Percentiles rank a stretch among this genome's conserved stretches.
These are phyloP conservation scores for Sminthurides bifidus DNA, from an alignment of 1,140 invertebrate species.

Conservation along the genomic window DNA sequence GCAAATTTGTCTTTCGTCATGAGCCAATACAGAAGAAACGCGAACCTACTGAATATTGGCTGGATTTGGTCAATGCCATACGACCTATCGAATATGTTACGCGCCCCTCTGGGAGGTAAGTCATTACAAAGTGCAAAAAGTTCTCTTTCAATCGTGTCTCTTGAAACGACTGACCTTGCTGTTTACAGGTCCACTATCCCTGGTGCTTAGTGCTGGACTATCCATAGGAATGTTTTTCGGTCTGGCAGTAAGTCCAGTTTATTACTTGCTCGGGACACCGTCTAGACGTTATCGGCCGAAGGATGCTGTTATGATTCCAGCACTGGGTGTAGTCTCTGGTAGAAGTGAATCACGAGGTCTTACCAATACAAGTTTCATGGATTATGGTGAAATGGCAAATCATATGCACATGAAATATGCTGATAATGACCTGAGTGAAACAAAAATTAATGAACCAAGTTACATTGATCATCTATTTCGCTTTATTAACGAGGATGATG, in stretches of 20 bases:
- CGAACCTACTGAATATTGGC: conserved; percentile 23
- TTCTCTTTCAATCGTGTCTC: neutral
- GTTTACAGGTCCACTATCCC: conserved; percentile 12
- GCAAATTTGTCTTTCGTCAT: neutral
- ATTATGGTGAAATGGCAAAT: neutral
- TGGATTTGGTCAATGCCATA: conserved; percentile 23
- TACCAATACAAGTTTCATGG: neutral
- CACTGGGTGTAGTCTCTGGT: neutral
- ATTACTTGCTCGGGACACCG: conserved; percentile 19
- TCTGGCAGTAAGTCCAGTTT: conserved; percentile 15
- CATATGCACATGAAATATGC: neutral
- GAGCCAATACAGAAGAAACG: neutral
- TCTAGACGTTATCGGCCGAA: conserved; percentile 9
- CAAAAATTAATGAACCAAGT: neutral
- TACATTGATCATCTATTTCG: conserved; percentile 17
- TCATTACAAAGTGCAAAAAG: neutral
- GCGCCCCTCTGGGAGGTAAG: conserved; percentile 18
- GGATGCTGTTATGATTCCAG: conserved; percentile 8
- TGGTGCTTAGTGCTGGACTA: conserved; percentile 13
- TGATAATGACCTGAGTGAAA: neutral
- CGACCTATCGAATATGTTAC: conserved; percentile 25
- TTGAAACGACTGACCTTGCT: neutral
- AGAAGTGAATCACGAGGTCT: neutral
- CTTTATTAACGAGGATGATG: conserved; percentile 14
- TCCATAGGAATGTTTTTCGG: conserved; percentile 19